Evolutionary conservation across 2,888 invertebrate genomes (phyloP).

Genomic region (Drosophila subquinaria): DNA sequence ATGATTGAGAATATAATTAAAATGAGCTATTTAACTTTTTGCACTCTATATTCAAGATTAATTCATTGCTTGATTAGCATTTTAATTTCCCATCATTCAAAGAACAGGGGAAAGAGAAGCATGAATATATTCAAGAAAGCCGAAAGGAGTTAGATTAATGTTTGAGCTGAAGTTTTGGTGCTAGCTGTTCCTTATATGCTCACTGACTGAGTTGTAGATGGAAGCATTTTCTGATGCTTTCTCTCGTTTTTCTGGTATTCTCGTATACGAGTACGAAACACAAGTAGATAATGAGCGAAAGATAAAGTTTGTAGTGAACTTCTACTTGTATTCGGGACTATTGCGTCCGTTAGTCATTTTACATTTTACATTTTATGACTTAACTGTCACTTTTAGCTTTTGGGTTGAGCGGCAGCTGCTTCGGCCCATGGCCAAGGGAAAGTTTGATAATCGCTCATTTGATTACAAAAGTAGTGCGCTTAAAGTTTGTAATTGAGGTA

Average conservation of each 20-base stretch:
- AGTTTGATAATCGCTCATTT: slow-evolving; percentile 79
- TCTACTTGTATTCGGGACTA: background rate
- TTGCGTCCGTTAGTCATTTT: slow-evolving; percentile 40
- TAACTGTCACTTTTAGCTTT: slow-evolving; percentile 52
- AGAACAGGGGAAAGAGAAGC: background rate
- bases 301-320: slow-evolving; percentile 21
- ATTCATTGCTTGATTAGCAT: no score
- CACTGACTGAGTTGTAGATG: background rate
- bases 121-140: background rate
- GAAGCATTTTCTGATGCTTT: background rate
- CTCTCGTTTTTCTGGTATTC: background rate
- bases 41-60: no score
- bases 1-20: no score
- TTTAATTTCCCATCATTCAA: no score
- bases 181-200: background rate
- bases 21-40: no score
- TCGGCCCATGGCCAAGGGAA: slow-evolving; percentile 40
- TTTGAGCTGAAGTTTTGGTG: background rate
- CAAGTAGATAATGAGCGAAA: slow-evolving; percentile 29
- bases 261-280: background rate
- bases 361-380: slow-evolving; percentile 61
- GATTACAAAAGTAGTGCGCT: slow-evolving; percentile 74
- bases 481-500: slow-evolving; percentile 76
- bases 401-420: slow-evolving; percentile 44
- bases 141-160: background rate